Base-by-base conservation (phyloP, 2,113 vertebrate genomes). In the Microcebus lehilahytsara region DNA sequence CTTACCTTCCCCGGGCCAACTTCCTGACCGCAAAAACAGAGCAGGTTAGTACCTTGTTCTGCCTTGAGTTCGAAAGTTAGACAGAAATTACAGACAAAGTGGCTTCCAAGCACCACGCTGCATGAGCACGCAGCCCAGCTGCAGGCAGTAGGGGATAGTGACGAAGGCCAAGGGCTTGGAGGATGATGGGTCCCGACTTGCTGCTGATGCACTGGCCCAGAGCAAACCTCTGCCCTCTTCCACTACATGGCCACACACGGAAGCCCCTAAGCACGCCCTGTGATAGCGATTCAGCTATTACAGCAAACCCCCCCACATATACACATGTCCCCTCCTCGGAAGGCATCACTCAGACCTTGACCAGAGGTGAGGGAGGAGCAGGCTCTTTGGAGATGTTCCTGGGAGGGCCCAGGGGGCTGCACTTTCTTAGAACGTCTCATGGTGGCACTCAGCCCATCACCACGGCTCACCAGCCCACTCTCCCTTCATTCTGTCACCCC, bases 21-120 rank as follows among this genome's bases (percentile, higher is more conserved):
- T 64, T 91, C 37, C 75, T 71, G 69, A 53, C 16, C 34, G n/a
- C 19, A 85, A 51, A 96, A 91, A 8, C 40, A 85, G 51, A 91
- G 19, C 42, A 32, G 78, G 51, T 60, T 67, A 69, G 86, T 23
- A 58, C 32, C 23, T 79, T 84, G 9, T n/a, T 91, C 58, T 80
- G 32, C 23, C 67, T 37, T 67, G 53, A 93, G 46, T 77, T 62
- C 27, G 53, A 77, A 91, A 32, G 11, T 87, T n/a, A 49, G 83
- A 72, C 22, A 93, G n/a, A 72, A 1, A 62, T 46, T 25, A 37
- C 3, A 27, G 77, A 69, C 49, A 71, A 58, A 69, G 72, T 34
- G 30, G 67, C 81, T 83, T 49, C 46, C 56, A 75, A 94, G 56
- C 58, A 30, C 46, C 46, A 27, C n/a, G 27, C n/a, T 69, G 42